These are phyloP conservation scores for Huso huso DNA, from an alignment of 2,797 vertebrate species.

Conservation along the genomic window DNA sequence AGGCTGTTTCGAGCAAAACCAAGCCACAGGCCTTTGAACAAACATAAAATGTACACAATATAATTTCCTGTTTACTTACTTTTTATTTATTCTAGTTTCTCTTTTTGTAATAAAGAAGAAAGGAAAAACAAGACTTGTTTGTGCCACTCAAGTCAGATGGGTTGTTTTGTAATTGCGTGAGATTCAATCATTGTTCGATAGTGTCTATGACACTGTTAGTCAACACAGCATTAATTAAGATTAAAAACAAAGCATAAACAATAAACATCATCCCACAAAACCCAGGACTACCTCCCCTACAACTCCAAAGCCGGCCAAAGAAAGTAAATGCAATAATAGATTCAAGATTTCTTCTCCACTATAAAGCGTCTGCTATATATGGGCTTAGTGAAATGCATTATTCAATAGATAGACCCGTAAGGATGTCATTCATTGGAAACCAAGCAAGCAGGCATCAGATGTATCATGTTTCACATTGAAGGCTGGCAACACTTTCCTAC, in stretches of 20 bases:
- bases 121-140: too few species aligned
- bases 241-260: constrained; percentile 65
- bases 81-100: too few species aligned
- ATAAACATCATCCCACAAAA: constrained; percentile 60
- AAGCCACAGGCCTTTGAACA: too few species aligned
- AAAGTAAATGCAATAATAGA: constrained; percentile 60
- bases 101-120: too few species aligned
- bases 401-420: constrained; percentile 48
- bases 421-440: constrained; percentile 57
- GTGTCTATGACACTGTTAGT: constrained; percentile 54
- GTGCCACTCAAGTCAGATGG: constrained; percentile 33
- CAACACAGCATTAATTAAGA: constrained; percentile 62
- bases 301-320: constrained; percentile 45
- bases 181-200: constrained; percentile 41
- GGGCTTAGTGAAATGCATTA: constrained; percentile 46
- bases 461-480: constrained; percentile 46
- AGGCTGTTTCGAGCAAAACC: not conserved
- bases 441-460: constrained; percentile 32
- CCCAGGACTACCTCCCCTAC: constrained; percentile 45
- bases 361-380: constrained; percentile 32
- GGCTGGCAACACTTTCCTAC: constrained; percentile 51
- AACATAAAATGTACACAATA: too few species aligned
- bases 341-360: constrained; percentile 54
- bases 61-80: too few species aligned
- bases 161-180: constrained; percentile 56